Conservation (phyloP, 2,797 vertebrate genomes). For the Scarus forsteni region DNA sequence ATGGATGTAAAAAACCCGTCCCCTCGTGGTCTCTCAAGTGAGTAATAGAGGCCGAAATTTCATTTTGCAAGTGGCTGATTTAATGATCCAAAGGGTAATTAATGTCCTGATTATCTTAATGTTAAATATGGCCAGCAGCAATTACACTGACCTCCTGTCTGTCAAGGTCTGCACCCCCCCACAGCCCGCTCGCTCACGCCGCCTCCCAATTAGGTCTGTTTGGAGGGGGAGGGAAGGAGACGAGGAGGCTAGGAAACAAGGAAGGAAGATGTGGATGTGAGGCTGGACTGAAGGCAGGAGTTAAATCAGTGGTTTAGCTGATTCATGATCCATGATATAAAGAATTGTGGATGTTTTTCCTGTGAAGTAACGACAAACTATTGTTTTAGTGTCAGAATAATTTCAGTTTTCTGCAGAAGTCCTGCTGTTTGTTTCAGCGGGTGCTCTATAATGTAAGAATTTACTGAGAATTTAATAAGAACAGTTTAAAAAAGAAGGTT, state of each 20-base stretch:
- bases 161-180: constrained; percentile 92
- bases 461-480: too few relatives aligned
- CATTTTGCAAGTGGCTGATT: constrained; percentile 99
- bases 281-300: too few relatives aligned
- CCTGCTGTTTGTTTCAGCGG: too few relatives aligned
- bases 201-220: constrained; percentile 96
- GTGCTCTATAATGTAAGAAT: too few relatives aligned
- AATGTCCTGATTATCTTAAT: constrained; percentile 99
- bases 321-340: too few relatives aligned
- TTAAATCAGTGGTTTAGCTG: too few relatives aligned
- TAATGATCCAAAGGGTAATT: constrained; percentile 99
- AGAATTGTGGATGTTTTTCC: too few relatives aligned
- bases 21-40: constrained; percentile 98
- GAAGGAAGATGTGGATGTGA: too few relatives aligned
- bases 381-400: too few relatives aligned
- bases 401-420: too few relatives aligned
- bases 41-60: constrained; percentile 99
- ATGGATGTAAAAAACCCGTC: constrained; percentile 84
- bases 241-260: not conserved
- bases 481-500: too few relatives aligned
- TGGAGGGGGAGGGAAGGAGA: constrained; percentile 7
- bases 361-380: too few relatives aligned
- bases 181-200: constrained; percentile 65
- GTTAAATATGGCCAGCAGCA: constrained; percentile 99
- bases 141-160: constrained; percentile 99